Percentiles rank a stretch among this genome's conserved stretches.
phyloP scores from a whole-genome alignment of 2,113 vertebrate species.

The Clarias batrachus region DNA sequence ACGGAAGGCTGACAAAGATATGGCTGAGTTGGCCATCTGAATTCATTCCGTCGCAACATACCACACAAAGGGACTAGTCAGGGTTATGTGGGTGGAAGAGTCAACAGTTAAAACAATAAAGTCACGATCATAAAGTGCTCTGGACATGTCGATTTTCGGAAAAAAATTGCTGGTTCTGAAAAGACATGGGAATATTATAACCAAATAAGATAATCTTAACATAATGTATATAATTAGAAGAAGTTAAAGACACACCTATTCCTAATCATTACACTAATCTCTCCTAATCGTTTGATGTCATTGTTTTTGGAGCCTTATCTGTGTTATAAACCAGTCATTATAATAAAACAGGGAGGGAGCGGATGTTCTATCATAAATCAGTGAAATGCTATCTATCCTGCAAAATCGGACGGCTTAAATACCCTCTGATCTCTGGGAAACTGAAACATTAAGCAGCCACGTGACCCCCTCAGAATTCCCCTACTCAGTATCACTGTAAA shows the following conservation, averaged over 20 bases:
- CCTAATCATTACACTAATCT: conserved; percentile 11
- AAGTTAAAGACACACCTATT: neutral
- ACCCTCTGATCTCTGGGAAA: conserved; percentile 9
- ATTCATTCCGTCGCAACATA: conserved; percentile 22
- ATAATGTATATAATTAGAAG: neutral
- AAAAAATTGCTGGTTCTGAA: conserved; percentile 23
- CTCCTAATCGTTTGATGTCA: conserved; percentile 4
- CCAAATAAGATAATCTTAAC: neutral
- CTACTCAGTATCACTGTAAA: conserved; percentile 20
- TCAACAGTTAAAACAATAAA: conserved; percentile 47
- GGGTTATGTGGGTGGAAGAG: conserved; percentile 38
- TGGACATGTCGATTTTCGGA: neutral
- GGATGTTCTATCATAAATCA: neutral
- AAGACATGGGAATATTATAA: neutral
- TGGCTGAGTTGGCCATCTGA: conserved; percentile 25
- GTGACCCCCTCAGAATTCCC: conserved; percentile 13
- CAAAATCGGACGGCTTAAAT: neutral
- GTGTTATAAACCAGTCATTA: conserved; percentile 3
- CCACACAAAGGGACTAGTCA: conserved; percentile 42
- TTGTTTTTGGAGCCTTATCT: conserved; percentile 9
- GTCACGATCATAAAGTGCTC: neutral
- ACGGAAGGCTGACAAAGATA: conserved; percentile 33
- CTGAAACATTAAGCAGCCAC: conserved; percentile 2
- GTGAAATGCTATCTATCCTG: neutral
- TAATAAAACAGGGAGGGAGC: neutral